These are phyloP conservation scores for Pegoplata infirma DNA, from an alignment of 2,888 invertebrate genomes.

Conservation along the genomic window DNA sequence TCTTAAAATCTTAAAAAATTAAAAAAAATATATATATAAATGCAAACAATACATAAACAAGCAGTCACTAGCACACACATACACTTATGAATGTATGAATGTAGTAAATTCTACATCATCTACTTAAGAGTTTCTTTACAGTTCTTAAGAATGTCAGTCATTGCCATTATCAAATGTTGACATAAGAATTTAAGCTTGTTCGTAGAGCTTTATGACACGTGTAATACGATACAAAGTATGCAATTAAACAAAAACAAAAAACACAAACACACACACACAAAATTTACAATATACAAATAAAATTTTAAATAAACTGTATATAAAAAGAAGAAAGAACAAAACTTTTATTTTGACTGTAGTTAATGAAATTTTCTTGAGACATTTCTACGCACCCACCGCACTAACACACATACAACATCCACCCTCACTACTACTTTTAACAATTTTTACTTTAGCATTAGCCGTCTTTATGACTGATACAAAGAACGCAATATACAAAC, in stretches of 20 bases:
- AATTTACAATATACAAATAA: constrained; percentile 30
- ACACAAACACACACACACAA: constrained; percentile 21
- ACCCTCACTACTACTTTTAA: not conserved
- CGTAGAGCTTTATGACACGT: constrained; percentile 66
- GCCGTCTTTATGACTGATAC: constrained; percentile 23
- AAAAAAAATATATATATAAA: not conserved
- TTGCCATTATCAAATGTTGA: constrained; percentile 62
- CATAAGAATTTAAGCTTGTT: constrained; percentile 64
- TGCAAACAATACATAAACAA: constrained; percentile 22
- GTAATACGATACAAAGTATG: constrained; percentile 66
- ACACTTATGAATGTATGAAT: not conserved
- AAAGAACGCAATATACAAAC: no score
- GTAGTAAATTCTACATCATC: not conserved
- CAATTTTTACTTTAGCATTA: constrained; percentile 11
- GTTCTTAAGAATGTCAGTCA: constrained; percentile 52
- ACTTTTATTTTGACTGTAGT: constrained; percentile 33
- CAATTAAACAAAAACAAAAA: constrained; percentile 65
- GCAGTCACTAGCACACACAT: not conserved
- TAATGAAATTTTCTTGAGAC: constrained; percentile 52
- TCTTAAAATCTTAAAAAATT: constrained; percentile 22
- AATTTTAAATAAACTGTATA: constrained; percentile 6
- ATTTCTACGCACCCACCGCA: constrained; percentile 7
- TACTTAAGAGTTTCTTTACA: constrained; percentile 10
- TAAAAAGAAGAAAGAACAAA: constrained; percentile 28
- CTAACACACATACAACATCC: not conserved